Base-by-base conservation (phyloP, 2,888 invertebrate genomes). In the Agapostemon virescens region DNA sequence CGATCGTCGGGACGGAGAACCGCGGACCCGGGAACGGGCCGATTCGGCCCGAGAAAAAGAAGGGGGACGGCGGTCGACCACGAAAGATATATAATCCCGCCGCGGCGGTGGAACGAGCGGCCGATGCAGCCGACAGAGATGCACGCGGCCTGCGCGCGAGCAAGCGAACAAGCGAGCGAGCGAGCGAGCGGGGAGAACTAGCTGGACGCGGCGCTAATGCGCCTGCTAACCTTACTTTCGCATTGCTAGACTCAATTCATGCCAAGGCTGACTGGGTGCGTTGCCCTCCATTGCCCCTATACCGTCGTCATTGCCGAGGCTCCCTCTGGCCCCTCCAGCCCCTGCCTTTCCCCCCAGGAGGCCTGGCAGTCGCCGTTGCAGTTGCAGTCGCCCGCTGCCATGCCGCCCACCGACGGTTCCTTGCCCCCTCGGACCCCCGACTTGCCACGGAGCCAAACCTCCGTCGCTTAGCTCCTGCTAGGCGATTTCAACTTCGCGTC, bases 201-300 rank as follows among this genome's bases (percentile, higher is more conserved):
- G 86, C 84, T 84, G 87, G 85, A 83, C 83, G 82, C 81, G 81
- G 85, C 80, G 88, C 86, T 87, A 88, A 87, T 85, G 87, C 85
- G 86, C 84, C 83, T 82, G 90, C 89, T 88, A 91, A 88, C 91
- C 90, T 91, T 91, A 92, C 92, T 92, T 92, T 92, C 92, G 91
- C 91, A 92, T 92, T 92, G 92, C 92, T 92, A 92, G 92, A 92
- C 91, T 92, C 92, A 92, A 92, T 92, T 92, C 92, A 91, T 92
- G 92, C 92, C 92, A 92, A 92, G 92, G 92, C 92, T 92, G 92
- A 91, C 91, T 88, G 92, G 91, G 92, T 92, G 92, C 92, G 91
- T 92, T 92, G 92, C 92, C 92, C 92, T 91, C 92, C 89, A 91
- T 90, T 91, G 91, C 92, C 92, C 92, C 91, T 92, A 91, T 91